Evolutionary conservation across 1,140 invertebrate genomes (phyloP), one percentile per base, ranked within the genome.

Genomic region (Drosophila setifemur): DNA sequence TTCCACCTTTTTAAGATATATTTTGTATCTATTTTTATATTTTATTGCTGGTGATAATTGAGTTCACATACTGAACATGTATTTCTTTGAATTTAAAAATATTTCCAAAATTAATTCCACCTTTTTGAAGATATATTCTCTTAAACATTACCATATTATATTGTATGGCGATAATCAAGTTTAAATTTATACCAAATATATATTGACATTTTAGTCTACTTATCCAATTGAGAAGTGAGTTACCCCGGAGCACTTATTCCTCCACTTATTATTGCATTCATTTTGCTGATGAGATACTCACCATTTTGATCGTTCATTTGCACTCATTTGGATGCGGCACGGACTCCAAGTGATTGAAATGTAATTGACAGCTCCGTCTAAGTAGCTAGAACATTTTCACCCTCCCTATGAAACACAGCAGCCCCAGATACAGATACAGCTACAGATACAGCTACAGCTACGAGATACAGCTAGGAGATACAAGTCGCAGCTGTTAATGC

Each of bases 401-500:
- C 2, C 18, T 2, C 16, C 16, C 39, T 8, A 18, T n/a, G 3
- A 31, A 11, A 31, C 29, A 33, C 3, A 31, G 29, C n/a, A 31
- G n/a, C n/a, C 29, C 12, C 11, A 12, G 11, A 31, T 31, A 31
- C 29, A 12, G 29, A 33, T 44, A 52, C 57, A 67, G 23, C 1
- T 12, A 11, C 4, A 9, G 1, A 47, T 19, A 31, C 14, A 12
- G 35, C 29, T 42, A 66, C 28, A 25, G 19, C 42, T 14, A 43
- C 49, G 26, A 55, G 21, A 64, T 35, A 26, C 4, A 8, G n/a
- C n/a, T n/a, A n/a, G n/a, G n/a, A 23, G 23, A 64, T 26, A 69
- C 40, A 47, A 69, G 66, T 60, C 66, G 67, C 67, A 70, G 67
- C 67, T 70, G 67, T 71, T 70, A 70, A 70, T 70, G 67, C 67